phyloP scores from a whole-genome alignment of 2,797 vertebrate species.

The Characodon lateralis region DNA sequence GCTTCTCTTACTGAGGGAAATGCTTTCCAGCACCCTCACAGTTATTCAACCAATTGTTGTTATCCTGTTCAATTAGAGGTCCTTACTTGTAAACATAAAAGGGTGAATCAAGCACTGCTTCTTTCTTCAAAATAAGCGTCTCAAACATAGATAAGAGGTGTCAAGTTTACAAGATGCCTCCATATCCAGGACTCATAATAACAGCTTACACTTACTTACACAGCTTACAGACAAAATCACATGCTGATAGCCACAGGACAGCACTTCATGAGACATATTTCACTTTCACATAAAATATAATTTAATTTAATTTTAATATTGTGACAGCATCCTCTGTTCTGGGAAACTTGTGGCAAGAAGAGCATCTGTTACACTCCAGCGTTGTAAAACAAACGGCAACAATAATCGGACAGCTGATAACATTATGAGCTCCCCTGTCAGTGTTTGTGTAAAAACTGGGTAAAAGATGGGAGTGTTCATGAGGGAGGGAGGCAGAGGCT shows the following conservation, averaged over 20 bases:
- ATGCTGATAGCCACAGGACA: not conserved
- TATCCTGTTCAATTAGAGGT: not conserved
- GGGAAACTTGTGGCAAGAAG: not conserved
- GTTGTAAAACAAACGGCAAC: not conserved
- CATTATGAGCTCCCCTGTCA: not conserved
- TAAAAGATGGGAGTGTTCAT: constrained; percentile 40
- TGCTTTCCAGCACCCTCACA: too few relatives aligned
- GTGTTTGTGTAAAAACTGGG: not conserved
- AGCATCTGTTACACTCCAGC: not conserved
- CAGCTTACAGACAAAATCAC: too few relatives aligned
- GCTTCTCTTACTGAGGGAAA: too few relatives aligned
- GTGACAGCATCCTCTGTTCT: not conserved
- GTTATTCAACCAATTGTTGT: too few relatives aligned
- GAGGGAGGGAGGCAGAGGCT: constrained; percentile 52
- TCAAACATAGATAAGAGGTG: too few relatives aligned
- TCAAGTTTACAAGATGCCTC: too few relatives aligned
- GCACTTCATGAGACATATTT: not conserved
- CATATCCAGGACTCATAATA: too few relatives aligned
- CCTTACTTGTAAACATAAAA: too few relatives aligned
- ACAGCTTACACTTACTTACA: too few relatives aligned
- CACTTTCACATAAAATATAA: not conserved
- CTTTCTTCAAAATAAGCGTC: too few relatives aligned
- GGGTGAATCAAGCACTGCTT: too few relatives aligned
- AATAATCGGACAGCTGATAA: constrained; percentile 44
- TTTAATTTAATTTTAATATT: not conserved